Conservation (phyloP, 2,797 vertebrate genomes). For the Huso huso region DNA sequence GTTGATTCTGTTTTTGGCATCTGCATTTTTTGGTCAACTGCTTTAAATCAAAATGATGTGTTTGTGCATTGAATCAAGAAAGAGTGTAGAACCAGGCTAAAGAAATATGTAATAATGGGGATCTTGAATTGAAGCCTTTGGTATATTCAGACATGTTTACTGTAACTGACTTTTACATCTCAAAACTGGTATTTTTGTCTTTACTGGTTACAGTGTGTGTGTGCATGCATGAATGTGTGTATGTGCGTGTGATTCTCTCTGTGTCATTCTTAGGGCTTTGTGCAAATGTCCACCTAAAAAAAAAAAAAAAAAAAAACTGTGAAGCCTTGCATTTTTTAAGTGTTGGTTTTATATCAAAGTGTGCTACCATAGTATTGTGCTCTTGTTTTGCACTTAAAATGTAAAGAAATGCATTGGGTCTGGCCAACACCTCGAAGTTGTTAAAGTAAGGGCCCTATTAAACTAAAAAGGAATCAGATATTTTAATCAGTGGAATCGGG, state of each 20-base stretch:
- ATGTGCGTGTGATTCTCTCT: conserved; percentile 22
- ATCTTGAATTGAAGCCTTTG: conserved; percentile 17
- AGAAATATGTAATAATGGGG: neutral
- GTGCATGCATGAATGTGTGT: conserved; percentile 17
- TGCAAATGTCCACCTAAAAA: conserved; percentile 15
- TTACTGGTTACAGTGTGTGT: conserved; percentile 33
- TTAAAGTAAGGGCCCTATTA: no score
- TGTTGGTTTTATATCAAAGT: no score
- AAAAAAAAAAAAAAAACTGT: conserved; percentile 23
- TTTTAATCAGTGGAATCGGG: no score
- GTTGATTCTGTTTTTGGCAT: neutral
- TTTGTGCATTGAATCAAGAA: conserved; percentile 11
- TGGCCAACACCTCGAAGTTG: no score
- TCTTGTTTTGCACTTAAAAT: conserved; percentile 33
- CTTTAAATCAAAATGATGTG: conserved; percentile 8
- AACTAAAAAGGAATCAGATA: no score
- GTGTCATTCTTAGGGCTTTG: conserved; percentile 26
- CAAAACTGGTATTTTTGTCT: conserved; percentile 30
- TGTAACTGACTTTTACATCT: conserved; percentile 9
- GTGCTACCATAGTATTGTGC: conserved; percentile 20
- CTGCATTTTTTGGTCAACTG: conserved; percentile 1
- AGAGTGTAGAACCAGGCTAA: neutral
- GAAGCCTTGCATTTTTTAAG: neutral
- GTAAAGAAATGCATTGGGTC: conserved; percentile 12
- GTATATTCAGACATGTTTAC: conserved; percentile 11